Base-by-base conservation (phyloP, 2,797 vertebrate species). In the Pantherophis alleghaniensis region DNA sequence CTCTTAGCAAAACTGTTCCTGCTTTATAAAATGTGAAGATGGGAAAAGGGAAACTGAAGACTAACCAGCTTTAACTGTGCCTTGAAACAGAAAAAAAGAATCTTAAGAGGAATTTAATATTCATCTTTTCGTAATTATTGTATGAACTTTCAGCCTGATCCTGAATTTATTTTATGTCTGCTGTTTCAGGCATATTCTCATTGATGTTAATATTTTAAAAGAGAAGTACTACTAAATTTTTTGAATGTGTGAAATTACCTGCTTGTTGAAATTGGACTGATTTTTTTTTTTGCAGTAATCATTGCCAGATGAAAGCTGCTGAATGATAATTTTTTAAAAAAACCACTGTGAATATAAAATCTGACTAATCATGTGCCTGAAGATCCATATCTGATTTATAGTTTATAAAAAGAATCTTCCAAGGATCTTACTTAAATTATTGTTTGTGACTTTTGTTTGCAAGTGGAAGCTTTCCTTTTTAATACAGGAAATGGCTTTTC, bases 401-500 rank as follows among this genome's bases (percentile, higher is more conserved):
- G 95, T 97, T 97, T 97, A 93, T 95, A 94, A 97, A 96, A 97
- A 96, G 95, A 97, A 97, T 96, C 96, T 96, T 96, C 96, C 94
- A 94, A 95, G 95, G 94, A 96, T 97, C 97, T 96, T 97, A 92
- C 94, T 96, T 94, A 4, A 96, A 94, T 96, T 91, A 55, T n/a
- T 91, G 88, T 13, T 92, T 55, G 95, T 97, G 96, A 93, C 94
- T 97, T 95, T 96, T 96, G 83, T 98, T 97, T 96, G 96, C 97
- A 96, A 98, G 97, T 98, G 97, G 98, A 98, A 99, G 98, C 98
- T 98, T 98, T 98, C 97, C 97, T 96, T 97, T 95, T 96, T 96
- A 98, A 94, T 95, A 93, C 97, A 96, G 98, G 97, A 99, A 98
- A 99, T 99, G 99, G 99, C 99, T 98, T 99, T 99, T 98, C 99